Conservation (phyloP, 1,140 invertebrate genomes). For the Anagrus nilaparvatae region DNA sequence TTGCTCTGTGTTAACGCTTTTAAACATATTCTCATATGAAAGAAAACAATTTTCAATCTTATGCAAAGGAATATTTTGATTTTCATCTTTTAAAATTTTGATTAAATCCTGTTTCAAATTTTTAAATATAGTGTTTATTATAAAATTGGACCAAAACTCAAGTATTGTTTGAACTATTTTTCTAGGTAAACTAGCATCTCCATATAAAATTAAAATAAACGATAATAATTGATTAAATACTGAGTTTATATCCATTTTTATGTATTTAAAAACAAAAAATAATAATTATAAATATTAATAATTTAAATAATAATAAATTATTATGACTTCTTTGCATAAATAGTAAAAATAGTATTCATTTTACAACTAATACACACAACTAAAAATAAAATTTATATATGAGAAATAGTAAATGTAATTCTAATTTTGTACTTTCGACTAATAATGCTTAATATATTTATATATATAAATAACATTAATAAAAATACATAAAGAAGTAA, state of each 20-base stretch:
- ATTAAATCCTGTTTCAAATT: conserved; percentile 1
- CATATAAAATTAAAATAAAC: conserved; percentile 7
- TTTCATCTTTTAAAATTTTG: conserved; percentile 2
- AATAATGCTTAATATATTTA: no score
- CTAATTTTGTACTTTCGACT: no score
- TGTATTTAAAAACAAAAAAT: background rate
- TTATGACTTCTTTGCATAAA: background rate
- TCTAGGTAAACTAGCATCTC: conserved; percentile 7
- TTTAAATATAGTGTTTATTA: background rate
- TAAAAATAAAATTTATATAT: no score
- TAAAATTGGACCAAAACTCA: conserved; percentile 8
- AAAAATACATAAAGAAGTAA: no score
- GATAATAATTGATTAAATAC: conserved; percentile 5
- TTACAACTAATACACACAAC: no score
- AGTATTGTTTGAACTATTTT: conserved; percentile 3
- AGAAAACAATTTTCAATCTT: conserved; percentile 1
- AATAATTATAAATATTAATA: background rate
- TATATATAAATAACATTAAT: no score
- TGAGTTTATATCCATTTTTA: background rate
- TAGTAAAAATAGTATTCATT: no score
- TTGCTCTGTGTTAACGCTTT: conserved; percentile 4
- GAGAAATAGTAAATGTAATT: no score
- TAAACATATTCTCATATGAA: conserved; percentile 2
- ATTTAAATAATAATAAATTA: background rate
- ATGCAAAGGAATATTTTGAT: background rate